A percentile compares a stretch with the other conserved stretches of the same genome.
phyloP scores from a whole-genome alignment of 2,888 invertebrate species.

The Octonoba sinensis region DNA sequence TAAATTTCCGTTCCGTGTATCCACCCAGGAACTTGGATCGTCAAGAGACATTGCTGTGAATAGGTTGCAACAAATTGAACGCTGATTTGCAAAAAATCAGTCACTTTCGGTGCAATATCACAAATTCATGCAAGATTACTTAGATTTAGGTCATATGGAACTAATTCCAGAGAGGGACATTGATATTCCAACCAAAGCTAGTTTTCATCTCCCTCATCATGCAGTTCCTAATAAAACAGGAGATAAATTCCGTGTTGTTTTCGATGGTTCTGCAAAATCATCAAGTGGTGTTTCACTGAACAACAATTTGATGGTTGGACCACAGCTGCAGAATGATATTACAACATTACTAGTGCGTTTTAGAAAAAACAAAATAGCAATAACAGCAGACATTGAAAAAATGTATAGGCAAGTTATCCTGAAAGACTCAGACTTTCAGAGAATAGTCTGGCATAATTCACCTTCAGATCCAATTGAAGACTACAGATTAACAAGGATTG shows the following conservation, averaged over 20 bases:
- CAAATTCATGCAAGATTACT: slow-evolving; percentile 51
- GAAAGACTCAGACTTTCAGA: slow-evolving; percentile 66
- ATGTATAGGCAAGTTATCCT: not conserved
- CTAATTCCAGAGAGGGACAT: slow-evolving; percentile 48
- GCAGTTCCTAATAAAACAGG: slow-evolving; percentile 59
- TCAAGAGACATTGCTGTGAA: slow-evolving; percentile 10
- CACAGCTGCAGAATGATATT: not conserved
- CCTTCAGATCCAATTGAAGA: slow-evolving; percentile 62
- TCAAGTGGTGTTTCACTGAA: not conserved
- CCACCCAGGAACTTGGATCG: not conserved
- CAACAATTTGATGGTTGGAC: too few species aligned
- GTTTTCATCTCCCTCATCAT: slow-evolving; percentile 63
- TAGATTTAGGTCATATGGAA: slow-evolving; percentile 66
- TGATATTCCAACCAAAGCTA: slow-evolving; percentile 63
- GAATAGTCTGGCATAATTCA: slow-evolving; percentile 69
- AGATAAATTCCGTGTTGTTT: slow-evolving; percentile 63
- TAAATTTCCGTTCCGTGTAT: slow-evolving; percentile 61
- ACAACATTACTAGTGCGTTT: not conserved
- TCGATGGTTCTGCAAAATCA: slow-evolving; percentile 51
- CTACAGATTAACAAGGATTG: slow-evolving; percentile 67
- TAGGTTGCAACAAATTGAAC: slow-evolving; percentile 9
- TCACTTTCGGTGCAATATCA: slow-evolving; percentile 7
- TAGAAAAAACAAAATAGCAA: not conserved
- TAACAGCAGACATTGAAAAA: not conserved
- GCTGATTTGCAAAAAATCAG: not conserved